Conservation (phyloP, 2,888 invertebrate genomes). For the Drosophila fulvimacula region DNA sequence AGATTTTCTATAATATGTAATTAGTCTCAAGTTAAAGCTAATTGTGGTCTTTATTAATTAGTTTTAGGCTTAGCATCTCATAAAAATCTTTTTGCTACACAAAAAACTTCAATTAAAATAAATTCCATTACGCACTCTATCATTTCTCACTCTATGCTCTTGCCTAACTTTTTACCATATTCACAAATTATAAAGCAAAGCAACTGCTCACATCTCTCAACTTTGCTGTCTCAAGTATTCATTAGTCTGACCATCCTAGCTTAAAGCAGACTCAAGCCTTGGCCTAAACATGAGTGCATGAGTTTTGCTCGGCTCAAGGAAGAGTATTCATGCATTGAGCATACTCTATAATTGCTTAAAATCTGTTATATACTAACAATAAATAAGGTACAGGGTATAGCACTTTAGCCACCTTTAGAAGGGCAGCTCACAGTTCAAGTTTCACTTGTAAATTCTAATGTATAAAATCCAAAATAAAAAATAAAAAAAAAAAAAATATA, state of each 20-base stretch:
- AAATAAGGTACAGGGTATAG: conserved; percentile 1
- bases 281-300: not conserved
- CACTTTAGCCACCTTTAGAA: not conserved
- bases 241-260: not conserved
- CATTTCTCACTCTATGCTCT: too few relatives aligned
- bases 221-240: not conserved
- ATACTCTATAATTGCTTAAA: not conserved
- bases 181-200: not conserved
- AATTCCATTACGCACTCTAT: not conserved
- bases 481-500: conserved; percentile 6
- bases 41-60: not conserved
- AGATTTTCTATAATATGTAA: not conserved
- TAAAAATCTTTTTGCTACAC: too few relatives aligned
- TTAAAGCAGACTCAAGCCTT: not conserved
- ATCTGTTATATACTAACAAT: not conserved
- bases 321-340: not conserved
- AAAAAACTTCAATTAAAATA: not conserved
- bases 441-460: conserved; percentile 18
- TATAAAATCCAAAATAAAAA: conserved; percentile 8
- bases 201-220: not conserved
- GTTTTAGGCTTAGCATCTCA: not conserved
- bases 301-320: accelerated
- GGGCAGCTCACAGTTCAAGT: not conserved
- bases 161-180: not conserved
- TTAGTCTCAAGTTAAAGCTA: not conserved